These are phyloP conservation scores for Lissonota sp. DNA, from an alignment of 2,888 invertebrate genomes.

Conservation along the genomic window DNA sequence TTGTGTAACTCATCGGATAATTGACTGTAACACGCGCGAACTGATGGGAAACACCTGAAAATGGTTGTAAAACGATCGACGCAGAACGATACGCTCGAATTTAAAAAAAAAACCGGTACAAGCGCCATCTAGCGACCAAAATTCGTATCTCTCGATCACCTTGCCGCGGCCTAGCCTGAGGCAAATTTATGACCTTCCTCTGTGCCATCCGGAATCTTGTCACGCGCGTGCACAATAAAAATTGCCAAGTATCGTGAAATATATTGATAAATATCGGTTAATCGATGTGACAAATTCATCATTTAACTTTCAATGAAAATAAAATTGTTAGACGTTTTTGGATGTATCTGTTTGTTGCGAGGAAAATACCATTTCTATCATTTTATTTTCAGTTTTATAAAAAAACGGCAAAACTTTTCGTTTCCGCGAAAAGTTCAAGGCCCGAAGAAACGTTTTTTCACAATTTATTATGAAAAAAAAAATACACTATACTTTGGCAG, in stretches of 20 bases:
- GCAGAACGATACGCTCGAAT: conserved; percentile 2
- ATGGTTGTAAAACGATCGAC: conserved; percentile 27
- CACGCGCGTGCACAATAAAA: conserved; percentile 47
- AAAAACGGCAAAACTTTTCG: background rate
- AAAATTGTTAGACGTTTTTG: background rate
- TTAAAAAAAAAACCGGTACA: conserved; percentile 25
- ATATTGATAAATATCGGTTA: conserved; percentile 27
- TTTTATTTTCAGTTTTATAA: background rate
- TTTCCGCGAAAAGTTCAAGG: too few species aligned
- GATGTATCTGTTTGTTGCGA: background rate
- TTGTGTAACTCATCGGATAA: background rate
- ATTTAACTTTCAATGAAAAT: conserved; percentile 19
- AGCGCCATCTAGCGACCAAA: conserved; percentile 76
- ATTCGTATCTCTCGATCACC: conserved; percentile 77
- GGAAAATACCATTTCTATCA: background rate
- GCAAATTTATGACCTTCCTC: conserved; percentile 72
- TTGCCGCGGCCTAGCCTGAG: conserved; percentile 82
- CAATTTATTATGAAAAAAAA: conserved; percentile 5
- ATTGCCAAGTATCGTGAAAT: conserved; percentile 42
- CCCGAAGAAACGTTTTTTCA: too few species aligned
- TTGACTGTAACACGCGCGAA: background rate
- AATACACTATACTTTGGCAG: conserved; percentile 26
- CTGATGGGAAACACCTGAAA: conserved; percentile 26
- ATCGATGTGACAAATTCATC: conserved; percentile 1
- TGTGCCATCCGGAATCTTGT: conserved; percentile 69